Conservation (phyloP, 2,113 vertebrate genomes). For the Lethenteron reissneri region DNA sequence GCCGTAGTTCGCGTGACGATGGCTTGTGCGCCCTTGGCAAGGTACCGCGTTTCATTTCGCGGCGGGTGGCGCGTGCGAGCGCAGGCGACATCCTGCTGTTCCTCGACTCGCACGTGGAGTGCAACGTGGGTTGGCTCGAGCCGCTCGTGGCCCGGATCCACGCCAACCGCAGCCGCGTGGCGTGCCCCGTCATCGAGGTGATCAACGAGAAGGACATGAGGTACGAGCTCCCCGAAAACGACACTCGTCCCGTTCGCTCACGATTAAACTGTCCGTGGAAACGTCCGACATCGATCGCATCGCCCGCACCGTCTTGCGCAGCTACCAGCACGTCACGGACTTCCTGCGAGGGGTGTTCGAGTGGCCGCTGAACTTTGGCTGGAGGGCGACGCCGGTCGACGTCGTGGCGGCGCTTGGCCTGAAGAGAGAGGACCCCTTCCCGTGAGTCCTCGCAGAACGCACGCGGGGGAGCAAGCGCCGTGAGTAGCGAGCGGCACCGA, state of each 20-base stretch:
- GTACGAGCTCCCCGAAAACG: constrained; percentile 17
- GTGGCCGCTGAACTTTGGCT: constrained; percentile 91
- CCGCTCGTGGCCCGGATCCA: constrained; percentile 63
- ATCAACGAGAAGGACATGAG: constrained; percentile 91
- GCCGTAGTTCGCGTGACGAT: no score
- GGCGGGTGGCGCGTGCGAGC: no score
- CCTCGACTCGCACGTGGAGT: constrained; percentile 83
- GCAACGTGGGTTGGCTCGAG: constrained; percentile 89
- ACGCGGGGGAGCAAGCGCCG: no score
- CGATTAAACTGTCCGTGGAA: not conserved
- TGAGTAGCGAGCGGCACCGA: no score
- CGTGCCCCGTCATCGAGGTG: constrained; percentile 88
- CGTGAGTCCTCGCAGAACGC: constrained; percentile 22
- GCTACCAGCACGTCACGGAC: constrained; percentile 82
- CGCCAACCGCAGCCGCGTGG: constrained; percentile 44
- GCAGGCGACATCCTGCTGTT: constrained; percentile 71
- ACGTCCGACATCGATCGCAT: not conserved
- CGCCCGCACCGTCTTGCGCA: constrained; percentile 15
- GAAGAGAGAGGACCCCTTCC: constrained; percentile 59
- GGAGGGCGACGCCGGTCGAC: constrained; percentile 50
- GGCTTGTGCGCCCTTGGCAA: no score
- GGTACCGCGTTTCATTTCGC: no score
- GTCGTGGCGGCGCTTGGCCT: constrained; percentile 44
- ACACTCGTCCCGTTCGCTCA: not conserved
- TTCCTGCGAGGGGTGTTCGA: constrained; percentile 84